phyloP scores from a whole-genome alignment of 2,797 vertebrate species.

The Diglossa cyanea region DNA sequence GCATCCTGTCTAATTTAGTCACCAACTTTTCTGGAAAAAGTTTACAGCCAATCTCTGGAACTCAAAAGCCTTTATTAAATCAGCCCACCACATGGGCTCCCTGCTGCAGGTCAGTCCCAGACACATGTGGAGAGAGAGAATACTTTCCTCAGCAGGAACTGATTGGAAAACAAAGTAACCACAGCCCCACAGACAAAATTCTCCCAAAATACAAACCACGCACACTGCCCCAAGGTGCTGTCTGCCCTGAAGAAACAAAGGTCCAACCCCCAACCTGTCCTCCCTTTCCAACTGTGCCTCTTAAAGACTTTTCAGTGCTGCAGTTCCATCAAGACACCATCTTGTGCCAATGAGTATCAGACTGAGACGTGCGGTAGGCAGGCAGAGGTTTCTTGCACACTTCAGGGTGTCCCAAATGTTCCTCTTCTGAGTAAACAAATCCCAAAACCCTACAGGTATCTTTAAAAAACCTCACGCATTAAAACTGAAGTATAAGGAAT shows the following conservation, averaged over 20 bases:
- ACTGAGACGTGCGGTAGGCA: fast-evolving
- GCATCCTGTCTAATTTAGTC: neutral
- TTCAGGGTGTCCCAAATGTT: fast-evolving
- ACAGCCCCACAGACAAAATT: neutral
- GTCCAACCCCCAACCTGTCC: neutral
- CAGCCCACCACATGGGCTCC: neutral
- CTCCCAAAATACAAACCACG: neutral
- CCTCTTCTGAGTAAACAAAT: neutral
- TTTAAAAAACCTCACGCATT: neutral
- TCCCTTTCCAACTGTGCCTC: neutral
- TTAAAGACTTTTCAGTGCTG: neutral
- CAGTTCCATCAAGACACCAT: neutral
- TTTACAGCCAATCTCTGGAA: neutral
- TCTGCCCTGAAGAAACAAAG: neutral
- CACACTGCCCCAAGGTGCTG: neutral
- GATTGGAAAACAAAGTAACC: neutral
- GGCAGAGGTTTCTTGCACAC: neutral
- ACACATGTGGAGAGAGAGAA: neutral
- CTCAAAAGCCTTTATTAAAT: neutral
- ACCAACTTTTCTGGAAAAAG: neutral
- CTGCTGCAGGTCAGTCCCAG: neutral
- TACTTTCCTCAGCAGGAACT: neutral
- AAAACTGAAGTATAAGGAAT: neutral
- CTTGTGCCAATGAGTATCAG: neutral
- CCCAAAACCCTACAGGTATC: neutral